Evolutionary conservation across 2,113 vertebrate genomes (phyloP), one percentile per base, ranked within the genome.

Genomic region (Orycteropus afer): DNA sequence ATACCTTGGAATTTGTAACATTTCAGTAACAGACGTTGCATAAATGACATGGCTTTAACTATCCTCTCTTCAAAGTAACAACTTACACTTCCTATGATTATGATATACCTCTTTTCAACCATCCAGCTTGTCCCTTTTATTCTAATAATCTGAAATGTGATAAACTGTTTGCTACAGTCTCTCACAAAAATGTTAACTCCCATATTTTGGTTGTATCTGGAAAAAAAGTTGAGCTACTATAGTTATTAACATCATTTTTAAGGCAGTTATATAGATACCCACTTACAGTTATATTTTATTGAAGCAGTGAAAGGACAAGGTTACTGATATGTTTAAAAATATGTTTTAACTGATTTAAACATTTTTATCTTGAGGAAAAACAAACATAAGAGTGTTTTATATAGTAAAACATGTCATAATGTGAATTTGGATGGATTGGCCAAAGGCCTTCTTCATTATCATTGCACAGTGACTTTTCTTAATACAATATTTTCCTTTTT

Each of bases 401-500:
- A 57, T 23, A 57, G 18, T 57, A 57, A 22, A 22, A 57, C 3
- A n/a, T n/a, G n/a, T n/a, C n/a, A n/a, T n/a, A n/a, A n/a, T n/a
- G n/a, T n/a, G n/a, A n/a, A n/a, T n/a, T 17, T 34, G 15, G 14
- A 18, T n/a, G 5, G 13, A n/a, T 67, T 67, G 15, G 13, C 32
- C 34, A n/a, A n/a, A n/a, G 65, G 14, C n/a, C n/a, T 67, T n/a
- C 55, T n/a, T 67, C 17, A 14, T 67, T 34, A 15, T n/a, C 65
- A 53, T 12, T 14, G 1, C 2, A 69, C 1, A 61, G 7, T 42
- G 8, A 76, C 4, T 86, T 81, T 79, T 42, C 47, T 42, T 84
- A 67, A 73, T 15, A 47, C 85, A 76, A 45, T 91, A 47, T 83
- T 91, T 53, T 69, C 34, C 47, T 82, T 73, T 87, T 95, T 25